Conservation (phyloP, 2,888 invertebrate species). For the Ennomos erosarius region DNA sequence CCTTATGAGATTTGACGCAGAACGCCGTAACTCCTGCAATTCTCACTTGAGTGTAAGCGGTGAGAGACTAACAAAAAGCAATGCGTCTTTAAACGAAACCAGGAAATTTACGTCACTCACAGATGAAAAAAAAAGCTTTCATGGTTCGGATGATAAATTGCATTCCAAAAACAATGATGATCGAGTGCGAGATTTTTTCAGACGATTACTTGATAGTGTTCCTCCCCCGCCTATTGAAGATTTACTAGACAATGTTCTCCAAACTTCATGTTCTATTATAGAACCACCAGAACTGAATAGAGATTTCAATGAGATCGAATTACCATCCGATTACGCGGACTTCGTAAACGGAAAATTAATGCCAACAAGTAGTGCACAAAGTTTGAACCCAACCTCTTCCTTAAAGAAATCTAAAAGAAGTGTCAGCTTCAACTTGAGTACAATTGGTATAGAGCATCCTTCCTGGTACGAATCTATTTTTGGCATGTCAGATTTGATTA, state of each 20-base stretch:
- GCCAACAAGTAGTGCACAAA: conserved; percentile 44
- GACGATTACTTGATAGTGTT: conserved; percentile 62
- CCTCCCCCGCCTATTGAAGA: conserved; percentile 71
- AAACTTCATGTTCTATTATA: conserved; percentile 38
- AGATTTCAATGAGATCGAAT: conserved; percentile 57
- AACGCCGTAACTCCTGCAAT: conserved; percentile 53
- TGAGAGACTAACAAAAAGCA: conserved; percentile 46
- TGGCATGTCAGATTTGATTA: conserved; percentile 62
- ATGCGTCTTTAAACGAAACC: conserved; percentile 48
- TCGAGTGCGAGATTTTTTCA: conserved; percentile 64
- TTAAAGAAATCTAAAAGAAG: conserved; percentile 58
- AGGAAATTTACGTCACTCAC: conserved; percentile 52
- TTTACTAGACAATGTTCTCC: conserved; percentile 30
- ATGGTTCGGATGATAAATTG: conserved; percentile 23
- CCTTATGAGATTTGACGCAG: conserved; percentile 59
- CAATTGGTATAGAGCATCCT: conserved; percentile 49
- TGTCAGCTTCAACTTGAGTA: conserved; percentile 60
- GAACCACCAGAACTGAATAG: conserved; percentile 39
- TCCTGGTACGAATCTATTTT: conserved; percentile 75
- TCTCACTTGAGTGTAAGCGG: conserved; percentile 50
- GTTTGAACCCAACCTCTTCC: conserved; percentile 61
- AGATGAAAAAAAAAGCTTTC: conserved; percentile 38
- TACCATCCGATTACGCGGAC: conserved; percentile 68
- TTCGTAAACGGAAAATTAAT: conserved; percentile 63
- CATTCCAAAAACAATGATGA: conserved; percentile 53